phyloP scores from a whole-genome alignment of 2,113 vertebrate species.

The Melospiza georgiana region DNA sequence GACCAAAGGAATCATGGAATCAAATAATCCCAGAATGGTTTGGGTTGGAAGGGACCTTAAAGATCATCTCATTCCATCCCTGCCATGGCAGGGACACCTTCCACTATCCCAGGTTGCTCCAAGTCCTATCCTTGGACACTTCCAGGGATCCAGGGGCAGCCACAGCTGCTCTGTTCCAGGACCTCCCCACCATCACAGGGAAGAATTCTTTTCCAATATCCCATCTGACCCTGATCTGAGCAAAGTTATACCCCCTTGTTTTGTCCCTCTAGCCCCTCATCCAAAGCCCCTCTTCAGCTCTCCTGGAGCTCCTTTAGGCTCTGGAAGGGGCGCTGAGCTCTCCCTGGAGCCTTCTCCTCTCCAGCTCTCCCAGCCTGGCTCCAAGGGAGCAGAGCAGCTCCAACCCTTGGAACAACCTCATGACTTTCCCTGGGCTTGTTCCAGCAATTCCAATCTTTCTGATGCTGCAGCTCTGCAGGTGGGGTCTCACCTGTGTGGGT shows the following conservation, averaged over 20 bases:
- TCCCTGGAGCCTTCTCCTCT: not conserved
- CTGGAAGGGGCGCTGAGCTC: not conserved
- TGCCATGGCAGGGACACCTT: not conserved
- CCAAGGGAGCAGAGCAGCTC: not conserved
- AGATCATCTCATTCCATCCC: accelerated
- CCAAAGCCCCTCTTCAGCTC: not conserved
- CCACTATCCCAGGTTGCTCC: accelerated
- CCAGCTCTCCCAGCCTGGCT: not conserved
- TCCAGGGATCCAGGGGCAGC: not conserved
- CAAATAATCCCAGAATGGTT: not conserved
- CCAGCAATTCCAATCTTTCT: not conserved
- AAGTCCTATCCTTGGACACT: accelerated
- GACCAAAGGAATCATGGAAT: not conserved
- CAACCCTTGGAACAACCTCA: accelerated
- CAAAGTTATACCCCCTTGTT: not conserved
- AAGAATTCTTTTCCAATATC: not conserved
- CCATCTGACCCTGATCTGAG: accelerated
- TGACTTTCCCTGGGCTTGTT: not conserved
- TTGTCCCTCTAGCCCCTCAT: not conserved
- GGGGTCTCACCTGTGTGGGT: not conserved
- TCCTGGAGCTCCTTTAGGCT: not conserved
- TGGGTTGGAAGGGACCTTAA: not conserved
- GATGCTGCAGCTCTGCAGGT: not conserved
- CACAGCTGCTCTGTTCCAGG: not conserved
- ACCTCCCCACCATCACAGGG: accelerated